Conservation (phyloP, 2,113 vertebrate species). For the Stictonetta naevosa region DNA sequence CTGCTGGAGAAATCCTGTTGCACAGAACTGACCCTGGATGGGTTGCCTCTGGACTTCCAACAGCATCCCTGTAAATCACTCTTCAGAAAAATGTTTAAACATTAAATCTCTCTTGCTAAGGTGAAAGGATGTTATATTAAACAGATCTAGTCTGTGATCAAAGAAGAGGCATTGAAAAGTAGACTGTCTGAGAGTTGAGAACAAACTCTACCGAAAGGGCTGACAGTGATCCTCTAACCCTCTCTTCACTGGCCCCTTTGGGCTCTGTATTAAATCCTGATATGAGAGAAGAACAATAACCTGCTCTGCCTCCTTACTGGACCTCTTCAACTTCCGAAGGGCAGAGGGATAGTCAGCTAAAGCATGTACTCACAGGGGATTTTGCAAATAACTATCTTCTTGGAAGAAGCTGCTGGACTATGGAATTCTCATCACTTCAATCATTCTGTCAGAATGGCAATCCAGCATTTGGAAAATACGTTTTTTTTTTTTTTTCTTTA, state of each 20-base stretch:
- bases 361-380: neutral
- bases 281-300: neutral
- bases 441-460: neutral
- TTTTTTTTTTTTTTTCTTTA: neutral
- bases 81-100: neutral
- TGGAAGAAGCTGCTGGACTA: neutral
- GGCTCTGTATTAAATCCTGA: neutral
- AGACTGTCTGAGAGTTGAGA: neutral
- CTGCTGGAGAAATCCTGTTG: neutral
- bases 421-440: neutral
- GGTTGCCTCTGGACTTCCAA: neutral
- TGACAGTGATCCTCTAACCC: neutral
- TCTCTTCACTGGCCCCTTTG: neutral
- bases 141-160: neutral
- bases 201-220: neutral
- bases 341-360: neutral
- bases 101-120: neutral
- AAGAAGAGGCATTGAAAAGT: fast-evolving
- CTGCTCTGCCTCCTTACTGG: neutral
- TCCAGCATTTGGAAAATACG: neutral
- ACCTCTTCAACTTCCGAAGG: neutral
- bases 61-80: neutral
- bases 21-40: neutral
- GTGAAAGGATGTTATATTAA: neutral
- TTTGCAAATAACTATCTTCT: neutral